Evolutionary conservation across 2,888 invertebrate species (phyloP), one percentile per base, ranked within the genome.

Genomic region (Penaeus monodon): DNA sequence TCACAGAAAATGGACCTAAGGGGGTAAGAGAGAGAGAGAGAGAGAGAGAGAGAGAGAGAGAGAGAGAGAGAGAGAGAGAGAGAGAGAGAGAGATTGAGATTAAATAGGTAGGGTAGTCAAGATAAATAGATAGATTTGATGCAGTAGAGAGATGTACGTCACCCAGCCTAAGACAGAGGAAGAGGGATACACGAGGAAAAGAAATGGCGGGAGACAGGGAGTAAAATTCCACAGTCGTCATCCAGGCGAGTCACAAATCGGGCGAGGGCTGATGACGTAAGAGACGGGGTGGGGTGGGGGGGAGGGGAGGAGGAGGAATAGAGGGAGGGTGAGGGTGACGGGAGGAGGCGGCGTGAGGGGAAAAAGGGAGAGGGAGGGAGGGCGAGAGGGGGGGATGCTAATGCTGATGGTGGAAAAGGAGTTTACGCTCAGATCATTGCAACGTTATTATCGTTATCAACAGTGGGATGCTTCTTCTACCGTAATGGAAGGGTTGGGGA

Each of bases 171-270:
- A 57, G 57, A 57, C 57, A 57, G 57, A 57, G 57, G 57, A 57
- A 57, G 17, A 20, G 57, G 57, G 57, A 57, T n/a, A 64, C 65
- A 64, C 57, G 57, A 14, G 57, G 57, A n/a, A 66, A 65, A 38
- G 65, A 80, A 80, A 65, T 29, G 38, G 80, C 64, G 63, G 33
- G 65, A 80, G 63, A 65, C 33, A 38, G 66, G 33, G 80, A 80
- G 80, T 80, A 80, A 80, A 80, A 80, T 33, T 80, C 38, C 64
- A 20, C 27, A 24, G 38, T 49, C 64, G 80, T 29, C 80, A 80
- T 65, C 80, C 38, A 24, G 14, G 65, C 65, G 80, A 80, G 80
- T 80, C 80, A 80, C 80, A 80, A 80, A 80, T 80, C 80, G 29
- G 80, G 38, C 33, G 64, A 65, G 80, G 64, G 65, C 80, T 65